Evolutionary conservation across 1,140 invertebrate genomes (phyloP).

Genomic region (Calliopsis andreniformis): DNA sequence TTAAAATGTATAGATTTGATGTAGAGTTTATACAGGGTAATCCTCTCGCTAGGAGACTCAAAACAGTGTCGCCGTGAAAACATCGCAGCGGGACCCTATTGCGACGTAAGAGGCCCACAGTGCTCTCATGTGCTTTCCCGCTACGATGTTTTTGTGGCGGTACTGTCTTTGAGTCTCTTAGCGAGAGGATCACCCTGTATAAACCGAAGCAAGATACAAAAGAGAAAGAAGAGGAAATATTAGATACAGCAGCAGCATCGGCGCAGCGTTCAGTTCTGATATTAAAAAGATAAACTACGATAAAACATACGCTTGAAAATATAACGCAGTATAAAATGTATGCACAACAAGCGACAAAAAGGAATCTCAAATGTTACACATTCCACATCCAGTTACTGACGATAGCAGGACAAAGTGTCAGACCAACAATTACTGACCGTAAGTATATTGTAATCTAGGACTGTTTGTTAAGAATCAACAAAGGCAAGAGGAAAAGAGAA

Average conservation of each 20-base stretch:
- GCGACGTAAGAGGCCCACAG: no score
- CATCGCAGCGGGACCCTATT: no score
- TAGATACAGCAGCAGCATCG: no score
- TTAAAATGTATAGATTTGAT: background rate
- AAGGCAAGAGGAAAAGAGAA: background rate
- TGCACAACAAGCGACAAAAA: background rate
- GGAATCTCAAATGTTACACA: background rate
- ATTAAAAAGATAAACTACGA: constrained; percentile 20
- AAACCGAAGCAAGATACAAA: background rate
- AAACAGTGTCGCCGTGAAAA: no score
- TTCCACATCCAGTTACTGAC: constrained; percentile 1
- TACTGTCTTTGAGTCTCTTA: no score
- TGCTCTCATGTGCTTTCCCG: no score
- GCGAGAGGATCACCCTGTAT: no score
- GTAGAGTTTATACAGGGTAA: background rate
- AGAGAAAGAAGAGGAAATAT: background rate
- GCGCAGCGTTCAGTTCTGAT: background rate
- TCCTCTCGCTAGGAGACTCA: no score
- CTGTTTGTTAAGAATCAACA: background rate
- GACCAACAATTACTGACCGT: constrained; percentile 12
- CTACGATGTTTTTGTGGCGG: no score
- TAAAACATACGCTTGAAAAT: background rate
- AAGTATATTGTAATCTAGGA: constrained; percentile 36
- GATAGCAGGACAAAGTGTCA: background rate
- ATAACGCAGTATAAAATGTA: background rate